A percentile compares a stretch with the other conserved stretches of the same genome.
These are phyloP conservation scores for Oryzias dopingdopingensis DNA, from an alignment of 2,797 vertebrate genomes.

Conservation along the genomic window DNA sequence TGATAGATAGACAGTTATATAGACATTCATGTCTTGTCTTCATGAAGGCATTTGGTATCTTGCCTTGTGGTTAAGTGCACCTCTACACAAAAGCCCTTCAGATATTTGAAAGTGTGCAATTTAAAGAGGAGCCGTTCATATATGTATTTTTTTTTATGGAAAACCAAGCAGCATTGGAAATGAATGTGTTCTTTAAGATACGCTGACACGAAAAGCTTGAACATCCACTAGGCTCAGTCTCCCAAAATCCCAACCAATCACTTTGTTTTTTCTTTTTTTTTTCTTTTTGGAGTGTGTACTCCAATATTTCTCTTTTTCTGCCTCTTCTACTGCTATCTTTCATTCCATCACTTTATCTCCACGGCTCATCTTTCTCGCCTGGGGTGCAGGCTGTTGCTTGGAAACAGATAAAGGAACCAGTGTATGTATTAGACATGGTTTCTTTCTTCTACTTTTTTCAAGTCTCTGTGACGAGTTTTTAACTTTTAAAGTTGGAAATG, in stretches of 20 bases:
- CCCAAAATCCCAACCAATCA: conserved; percentile 43
- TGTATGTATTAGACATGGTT: conserved; percentile 68
- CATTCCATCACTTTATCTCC: conserved; percentile 46
- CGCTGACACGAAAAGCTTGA: conserved; percentile 24
- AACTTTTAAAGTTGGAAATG: conserved; percentile 61
- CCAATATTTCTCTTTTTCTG: conserved; percentile 20
- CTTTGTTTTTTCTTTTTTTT: no score
- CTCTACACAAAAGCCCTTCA: no score
- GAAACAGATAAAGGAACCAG: conserved; percentile 64
- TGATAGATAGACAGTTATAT: no score
- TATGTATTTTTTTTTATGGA: no score
- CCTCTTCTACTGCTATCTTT: conserved; percentile 38
- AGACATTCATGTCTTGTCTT: no score
- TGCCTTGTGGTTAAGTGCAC: no score
- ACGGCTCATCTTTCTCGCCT: conserved; percentile 50
- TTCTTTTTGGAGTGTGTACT: conserved; percentile 27
- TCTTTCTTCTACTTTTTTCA: conserved; percentile 33
- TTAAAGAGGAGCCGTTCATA: no score
- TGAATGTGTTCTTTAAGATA: conserved; percentile 18
- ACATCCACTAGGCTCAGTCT: conserved; percentile 60
- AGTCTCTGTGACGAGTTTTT: conserved; percentile 48
- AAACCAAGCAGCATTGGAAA: no score
- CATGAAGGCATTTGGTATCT: no score
- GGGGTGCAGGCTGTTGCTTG: conserved; percentile 77
- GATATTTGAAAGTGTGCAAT: no score